These are phyloP conservation scores for Lymantria monacha DNA, from an alignment of 2,888 invertebrate species.

Conservation along the genomic window DNA sequence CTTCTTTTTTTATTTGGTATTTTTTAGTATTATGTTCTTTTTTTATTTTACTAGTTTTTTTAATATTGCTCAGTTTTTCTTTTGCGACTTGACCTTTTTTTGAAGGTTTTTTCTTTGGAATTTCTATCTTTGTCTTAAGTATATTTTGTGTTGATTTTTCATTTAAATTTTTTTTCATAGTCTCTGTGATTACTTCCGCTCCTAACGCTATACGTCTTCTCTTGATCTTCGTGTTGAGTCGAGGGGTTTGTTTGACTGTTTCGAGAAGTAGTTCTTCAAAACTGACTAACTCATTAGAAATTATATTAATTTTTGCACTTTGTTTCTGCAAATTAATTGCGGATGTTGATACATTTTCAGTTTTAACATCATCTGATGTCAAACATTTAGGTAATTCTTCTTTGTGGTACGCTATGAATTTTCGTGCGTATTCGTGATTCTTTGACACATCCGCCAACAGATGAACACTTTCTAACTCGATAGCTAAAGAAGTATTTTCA, in stretches of 20 bases:
- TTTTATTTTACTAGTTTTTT: not conserved
- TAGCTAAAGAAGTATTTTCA: too few relatives aligned
- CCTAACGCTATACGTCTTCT: not conserved
- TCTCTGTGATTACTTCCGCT: constrained; percentile 1
- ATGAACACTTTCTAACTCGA: too few relatives aligned
- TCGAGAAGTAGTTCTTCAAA: not conserved
- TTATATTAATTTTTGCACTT: too few relatives aligned
- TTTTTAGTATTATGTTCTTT: too few relatives aligned
- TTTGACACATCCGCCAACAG: too few relatives aligned
- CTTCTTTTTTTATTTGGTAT: not conserved
- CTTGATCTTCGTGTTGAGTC: not conserved
- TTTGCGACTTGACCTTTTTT: not conserved
- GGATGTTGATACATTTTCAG: too few relatives aligned
- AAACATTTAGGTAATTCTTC: too few relatives aligned
- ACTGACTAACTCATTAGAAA: too few relatives aligned
- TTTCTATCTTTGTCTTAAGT: not conserved
- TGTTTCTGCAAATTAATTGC: too few relatives aligned
- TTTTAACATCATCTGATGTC: too few relatives aligned
- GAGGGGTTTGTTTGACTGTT: not conserved
- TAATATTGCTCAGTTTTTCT: not conserved
- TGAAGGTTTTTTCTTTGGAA: not conserved
- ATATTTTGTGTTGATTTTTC: not conserved
- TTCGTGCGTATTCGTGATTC: too few relatives aligned
- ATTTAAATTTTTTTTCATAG: not conserved
- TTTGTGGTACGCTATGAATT: too few relatives aligned